Conservation (phyloP, 2,888 invertebrate species). For the Pachymerium ferrugineum region DNA sequence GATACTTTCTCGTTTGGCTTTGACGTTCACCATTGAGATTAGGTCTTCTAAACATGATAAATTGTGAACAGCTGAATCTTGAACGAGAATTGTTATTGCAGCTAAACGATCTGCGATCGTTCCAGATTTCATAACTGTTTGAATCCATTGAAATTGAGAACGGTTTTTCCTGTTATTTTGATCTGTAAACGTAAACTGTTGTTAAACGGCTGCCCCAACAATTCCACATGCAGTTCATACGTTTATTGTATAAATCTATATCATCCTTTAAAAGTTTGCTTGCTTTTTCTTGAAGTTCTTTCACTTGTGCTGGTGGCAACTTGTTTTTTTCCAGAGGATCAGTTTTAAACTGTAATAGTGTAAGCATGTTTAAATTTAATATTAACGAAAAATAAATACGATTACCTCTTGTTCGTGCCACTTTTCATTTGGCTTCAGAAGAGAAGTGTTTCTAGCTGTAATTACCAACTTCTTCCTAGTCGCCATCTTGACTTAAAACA, state of each 20-base stretch:
- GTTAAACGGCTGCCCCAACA: too few relatives aligned
- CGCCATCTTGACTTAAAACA: background rate
- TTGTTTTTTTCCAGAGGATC: background rate
- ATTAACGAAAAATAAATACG: background rate
- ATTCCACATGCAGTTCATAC: background rate
- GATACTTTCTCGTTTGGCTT: constrained; percentile 57
- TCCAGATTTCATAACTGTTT: constrained; percentile 70
- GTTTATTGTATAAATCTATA: background rate
- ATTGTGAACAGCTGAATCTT: constrained; percentile 77
- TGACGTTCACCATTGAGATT: constrained; percentile 70
- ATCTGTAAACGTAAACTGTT: too few relatives aligned
- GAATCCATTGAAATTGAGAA: constrained; percentile 69
- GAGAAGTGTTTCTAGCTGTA: background rate
- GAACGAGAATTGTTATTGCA: constrained; percentile 70
- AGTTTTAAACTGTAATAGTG: background rate
- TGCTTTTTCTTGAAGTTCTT: background rate
- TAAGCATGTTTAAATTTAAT: too few relatives aligned
- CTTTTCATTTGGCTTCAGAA: background rate
- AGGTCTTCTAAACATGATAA: constrained; percentile 63
- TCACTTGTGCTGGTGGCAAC: background rate
- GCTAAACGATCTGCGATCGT: constrained; percentile 80
- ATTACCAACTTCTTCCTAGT: background rate
- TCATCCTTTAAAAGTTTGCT: background rate
- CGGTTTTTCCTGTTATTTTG: constrained; percentile 30
- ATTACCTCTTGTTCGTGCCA: constrained; percentile 20